A percentile compares a stretch with the other conserved stretches of the same genome.
Conservation (phyloP, 1,140 invertebrate genomes). For the Ceratina japonica region DNA sequence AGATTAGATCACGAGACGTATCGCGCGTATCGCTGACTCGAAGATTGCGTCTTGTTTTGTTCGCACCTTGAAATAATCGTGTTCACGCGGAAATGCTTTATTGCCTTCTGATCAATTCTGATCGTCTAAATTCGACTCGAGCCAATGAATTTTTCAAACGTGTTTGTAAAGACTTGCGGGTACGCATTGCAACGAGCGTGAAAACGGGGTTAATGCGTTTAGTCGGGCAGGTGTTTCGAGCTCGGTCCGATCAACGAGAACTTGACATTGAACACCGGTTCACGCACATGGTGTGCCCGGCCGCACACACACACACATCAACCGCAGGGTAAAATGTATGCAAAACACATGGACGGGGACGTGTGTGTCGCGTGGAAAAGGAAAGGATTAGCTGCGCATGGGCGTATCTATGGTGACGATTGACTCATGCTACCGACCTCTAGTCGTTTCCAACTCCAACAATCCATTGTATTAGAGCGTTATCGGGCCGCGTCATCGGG, state of each 20-base stretch:
- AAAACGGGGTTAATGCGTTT: neutral
- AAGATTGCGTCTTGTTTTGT: no score
- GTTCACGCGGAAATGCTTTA: no score
- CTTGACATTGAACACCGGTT: constrained; percentile 65
- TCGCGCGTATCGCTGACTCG: no score
- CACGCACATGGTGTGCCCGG: neutral
- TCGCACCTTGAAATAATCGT: no score
- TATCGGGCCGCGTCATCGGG: constrained; percentile 36
- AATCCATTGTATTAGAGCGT: constrained; percentile 58
- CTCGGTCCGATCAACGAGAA: constrained; percentile 24
- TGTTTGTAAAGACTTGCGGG: no score
- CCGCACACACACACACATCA: neutral
- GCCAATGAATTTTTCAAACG: no score
- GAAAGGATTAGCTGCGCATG: constrained; percentile 44
- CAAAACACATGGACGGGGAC: constrained; percentile 31
- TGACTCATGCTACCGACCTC: constrained; percentile 59
- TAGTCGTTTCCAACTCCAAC: constrained; percentile 50
- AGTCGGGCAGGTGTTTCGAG: neutral
- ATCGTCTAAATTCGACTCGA: no score
- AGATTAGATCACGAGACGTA: no score
- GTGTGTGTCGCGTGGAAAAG: neutral
- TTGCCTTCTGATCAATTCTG: no score
- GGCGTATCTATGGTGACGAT: constrained; percentile 49
- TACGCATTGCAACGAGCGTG: no score
- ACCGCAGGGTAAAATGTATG: constrained; percentile 20